These are phyloP conservation scores for Hyposoter dolosus DNA, from an alignment of 2,888 invertebrate genomes.

Conservation along the genomic window DNA sequence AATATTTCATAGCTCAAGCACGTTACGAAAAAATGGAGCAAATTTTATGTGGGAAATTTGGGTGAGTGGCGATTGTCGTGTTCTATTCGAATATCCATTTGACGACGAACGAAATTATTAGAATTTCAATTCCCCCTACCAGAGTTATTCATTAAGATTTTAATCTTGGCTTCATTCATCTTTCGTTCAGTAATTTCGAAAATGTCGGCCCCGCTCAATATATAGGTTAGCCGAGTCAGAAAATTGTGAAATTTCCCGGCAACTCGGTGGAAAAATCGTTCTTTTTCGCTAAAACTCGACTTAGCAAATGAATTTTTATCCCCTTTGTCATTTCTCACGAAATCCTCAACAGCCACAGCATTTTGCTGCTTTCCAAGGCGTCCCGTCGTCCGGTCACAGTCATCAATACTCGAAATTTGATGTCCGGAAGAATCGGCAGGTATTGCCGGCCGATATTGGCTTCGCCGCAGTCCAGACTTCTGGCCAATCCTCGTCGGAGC, in stretches of 20 bases:
- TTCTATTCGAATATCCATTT: slow-evolving; percentile 9
- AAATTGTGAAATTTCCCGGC: slow-evolving; percentile 11
- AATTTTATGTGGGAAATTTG: slow-evolving; percentile 81
- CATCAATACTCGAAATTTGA: slow-evolving; percentile 76
- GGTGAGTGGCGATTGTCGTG: slow-evolving; percentile 75
- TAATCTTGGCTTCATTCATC: background rate
- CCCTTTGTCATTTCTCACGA: background rate
- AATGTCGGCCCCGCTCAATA: slow-evolving; percentile 8
- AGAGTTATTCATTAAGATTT: background rate
- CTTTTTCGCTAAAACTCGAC: background rate
- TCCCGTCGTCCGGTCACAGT: slow-evolving; percentile 76
- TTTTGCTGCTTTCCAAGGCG: slow-evolving; percentile 79
- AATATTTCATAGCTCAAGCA: slow-evolving; percentile 59
- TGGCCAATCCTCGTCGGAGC: slow-evolving; percentile 77
- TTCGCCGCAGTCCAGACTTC: slow-evolving; percentile 76
- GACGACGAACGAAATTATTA: background rate
- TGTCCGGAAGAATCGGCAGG: slow-evolving; percentile 76
- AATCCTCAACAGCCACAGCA: slow-evolving; percentile 73
- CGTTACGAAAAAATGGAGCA: slow-evolving; percentile 78
- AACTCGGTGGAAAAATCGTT: background rate
- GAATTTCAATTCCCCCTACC: background rate
- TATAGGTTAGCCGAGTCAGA: slow-evolving; percentile 54
- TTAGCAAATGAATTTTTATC: background rate
- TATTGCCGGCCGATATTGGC: slow-evolving; percentile 77
- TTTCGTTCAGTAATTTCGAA: background rate